A percentile compares a stretch with the other conserved stretches of the same genome.
Evolutionary conservation across 2,888 invertebrate genomes (phyloP).

Genomic region (Synanthedon tipuliformis): DNA sequence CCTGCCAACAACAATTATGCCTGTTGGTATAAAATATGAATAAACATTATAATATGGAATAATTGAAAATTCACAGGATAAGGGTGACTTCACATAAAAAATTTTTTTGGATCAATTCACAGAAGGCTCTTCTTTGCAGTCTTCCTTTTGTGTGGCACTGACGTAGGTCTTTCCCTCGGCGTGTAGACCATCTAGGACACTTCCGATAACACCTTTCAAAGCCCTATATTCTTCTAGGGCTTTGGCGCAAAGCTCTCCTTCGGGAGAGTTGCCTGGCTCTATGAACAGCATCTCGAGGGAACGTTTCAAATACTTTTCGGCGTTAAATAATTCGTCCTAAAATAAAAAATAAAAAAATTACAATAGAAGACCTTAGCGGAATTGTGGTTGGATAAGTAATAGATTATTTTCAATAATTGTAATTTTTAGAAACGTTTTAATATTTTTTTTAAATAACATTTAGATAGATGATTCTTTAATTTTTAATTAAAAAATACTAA

Average conservation of each 20-base stretch:
- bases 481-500: too few relatives aligned
- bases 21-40: too few relatives aligned
- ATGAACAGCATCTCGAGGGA: constrained; percentile 75
- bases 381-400: too few relatives aligned
- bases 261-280: constrained; percentile 79
- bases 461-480: too few relatives aligned
- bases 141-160: constrained; percentile 15
- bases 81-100: too few relatives aligned
- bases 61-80: too few relatives aligned
- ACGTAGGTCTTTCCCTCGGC: constrained; percentile 41
- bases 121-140: background rate
- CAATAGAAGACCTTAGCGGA: background rate
- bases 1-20: too few relatives aligned
- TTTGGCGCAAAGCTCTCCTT: constrained; percentile 76
- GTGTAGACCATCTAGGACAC: constrained; percentile 36
- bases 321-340: constrained; percentile 65
- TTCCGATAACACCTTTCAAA: constrained; percentile 62
- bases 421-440: too few relatives aligned
- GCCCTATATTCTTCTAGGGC: constrained; percentile 75
- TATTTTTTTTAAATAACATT: too few relatives aligned
- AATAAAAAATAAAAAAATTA: background rate
- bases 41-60: too few relatives aligned
- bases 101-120: background rate
- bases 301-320: constrained; percentile 71
- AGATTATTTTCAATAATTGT: too few relatives aligned